Percentiles rank a stretch among this genome's conserved stretches.
Evolutionary conservation across 2,888 invertebrate species (phyloP).

Genomic region (Acleris laterana): DNA sequence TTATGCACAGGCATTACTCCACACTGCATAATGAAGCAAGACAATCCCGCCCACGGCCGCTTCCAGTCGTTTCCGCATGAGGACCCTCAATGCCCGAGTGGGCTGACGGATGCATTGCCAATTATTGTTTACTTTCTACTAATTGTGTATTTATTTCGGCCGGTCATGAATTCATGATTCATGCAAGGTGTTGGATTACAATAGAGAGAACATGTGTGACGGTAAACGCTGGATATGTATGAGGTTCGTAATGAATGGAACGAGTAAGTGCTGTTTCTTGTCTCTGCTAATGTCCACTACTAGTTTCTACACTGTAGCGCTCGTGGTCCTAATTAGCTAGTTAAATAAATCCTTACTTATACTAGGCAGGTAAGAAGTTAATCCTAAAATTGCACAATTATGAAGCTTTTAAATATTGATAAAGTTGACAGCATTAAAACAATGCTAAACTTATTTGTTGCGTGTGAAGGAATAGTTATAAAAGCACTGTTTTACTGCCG

Average conservation of each 20-base stretch:
- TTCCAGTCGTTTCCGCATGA: constrained; percentile 68
- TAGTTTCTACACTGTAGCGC: no score
- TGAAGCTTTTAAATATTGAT: no score
- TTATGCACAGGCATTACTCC: constrained; percentile 11
- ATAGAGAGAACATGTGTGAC: constrained; percentile 17
- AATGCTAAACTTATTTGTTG: no score
- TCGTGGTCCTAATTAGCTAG: no score
- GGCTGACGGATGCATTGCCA: constrained; percentile 66
- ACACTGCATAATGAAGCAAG: constrained; percentile 42
- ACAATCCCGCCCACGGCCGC: constrained; percentile 65
- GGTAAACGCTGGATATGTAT: neutral
- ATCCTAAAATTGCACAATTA: no score
- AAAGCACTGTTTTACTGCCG: no score
- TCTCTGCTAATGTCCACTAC: no score
- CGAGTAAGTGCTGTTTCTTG: neutral
- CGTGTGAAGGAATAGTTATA: no score
- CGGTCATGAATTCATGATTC: constrained; percentile 58
- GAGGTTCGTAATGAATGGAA: neutral
- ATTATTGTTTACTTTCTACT: constrained; percentile 77
- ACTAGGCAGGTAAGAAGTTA: no score
- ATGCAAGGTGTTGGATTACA: constrained; percentile 42
- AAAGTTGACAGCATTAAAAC: no score
- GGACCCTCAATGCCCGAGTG: constrained; percentile 63
- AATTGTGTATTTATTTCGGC: constrained; percentile 61
- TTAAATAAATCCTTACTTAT: no score